Percentiles rank a stretch among this genome's conserved stretches.
Conservation (phyloP, 2,888 invertebrate genomes). For the Monoplex corrugatus region DNA sequence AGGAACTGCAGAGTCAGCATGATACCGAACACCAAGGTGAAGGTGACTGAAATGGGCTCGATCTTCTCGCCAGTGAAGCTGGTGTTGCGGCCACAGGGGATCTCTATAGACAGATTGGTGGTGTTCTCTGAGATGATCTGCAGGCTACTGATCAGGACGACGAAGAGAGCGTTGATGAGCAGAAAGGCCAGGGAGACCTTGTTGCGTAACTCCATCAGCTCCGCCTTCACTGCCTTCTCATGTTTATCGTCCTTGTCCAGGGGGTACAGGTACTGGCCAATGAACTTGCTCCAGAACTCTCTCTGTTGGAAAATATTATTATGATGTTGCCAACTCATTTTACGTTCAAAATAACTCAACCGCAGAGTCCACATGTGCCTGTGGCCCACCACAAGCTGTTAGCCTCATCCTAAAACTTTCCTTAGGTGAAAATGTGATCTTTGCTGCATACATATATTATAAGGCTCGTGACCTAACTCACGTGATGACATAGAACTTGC, state of each 20-base stretch:
- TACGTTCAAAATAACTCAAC: too few relatives aligned
- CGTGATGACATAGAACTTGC: too few relatives aligned
- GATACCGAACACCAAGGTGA: conserved; percentile 97
- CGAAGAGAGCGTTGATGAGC: conserved; percentile 98
- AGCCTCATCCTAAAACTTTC: too few relatives aligned
- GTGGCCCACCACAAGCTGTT: too few relatives aligned
- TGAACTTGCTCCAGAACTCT: conserved; percentile 95
- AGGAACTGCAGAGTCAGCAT: conserved; percentile 97
- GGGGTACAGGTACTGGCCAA: conserved; percentile 96
- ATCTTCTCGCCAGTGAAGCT: conserved; percentile 58
- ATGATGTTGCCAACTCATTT: too few relatives aligned
- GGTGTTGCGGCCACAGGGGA: conserved; percentile 62
- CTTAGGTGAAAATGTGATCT: too few relatives aligned
- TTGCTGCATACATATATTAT: too few relatives aligned
- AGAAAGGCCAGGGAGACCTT: conserved; percentile 89
- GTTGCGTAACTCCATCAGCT: conserved; percentile 87
- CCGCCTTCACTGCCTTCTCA: conserved; percentile 64
- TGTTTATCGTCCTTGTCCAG: conserved; percentile 93
- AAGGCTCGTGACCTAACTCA: too few relatives aligned
- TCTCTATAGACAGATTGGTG: conserved; percentile 69
- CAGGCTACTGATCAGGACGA: conserved; percentile 97
- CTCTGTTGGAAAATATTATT: too few relatives aligned
- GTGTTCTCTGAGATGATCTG: conserved; percentile 89
- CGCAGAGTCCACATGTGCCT: too few relatives aligned
- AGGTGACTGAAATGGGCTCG: conserved; percentile 89